Base-by-base conservation (phyloP, 2,888 invertebrate genomes). In the Ferdinandea cuprea region DNA sequence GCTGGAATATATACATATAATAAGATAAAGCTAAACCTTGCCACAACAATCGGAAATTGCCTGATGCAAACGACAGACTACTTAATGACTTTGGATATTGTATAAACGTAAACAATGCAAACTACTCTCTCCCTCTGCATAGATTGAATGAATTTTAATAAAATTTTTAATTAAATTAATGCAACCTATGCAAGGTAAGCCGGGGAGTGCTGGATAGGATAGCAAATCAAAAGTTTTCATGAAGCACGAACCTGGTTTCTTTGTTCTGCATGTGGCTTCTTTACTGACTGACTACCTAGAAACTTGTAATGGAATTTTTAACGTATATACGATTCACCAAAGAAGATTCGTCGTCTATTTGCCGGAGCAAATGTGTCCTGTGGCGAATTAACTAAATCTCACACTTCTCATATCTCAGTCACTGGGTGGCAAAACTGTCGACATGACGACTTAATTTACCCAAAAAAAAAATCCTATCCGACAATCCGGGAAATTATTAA, bases 31-130 rank as follows among this genome's bases (percentile, higher is more conserved):
- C 46, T 46, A n/a, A n/a, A n/a, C 58, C 50, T 65, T 66, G 48
- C 65, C 52, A 28, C 59, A 65, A 65, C 59, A 74, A 69, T 71
- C 85, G 79, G 77, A 85, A 85, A 85, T 83, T 79, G 73, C 74
- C 72, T 54, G 69, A 81, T 74, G 71, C 77, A 74, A 65, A 61
- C 50, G 73, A 77, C 78, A 79, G 56, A 73, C 68, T 37, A 44
- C 73, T 78, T 73, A 78, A 78, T 79, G 79, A 65, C 72, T 63
- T 59, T 19, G 63, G 25, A 58, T 48, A 37, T 35, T 44, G 66
- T 46, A n/a, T 19, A 35, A 9, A 15, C 65, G 66, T 30, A 74
- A 50, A 44, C 9, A 59, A 35, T 44, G 32, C 19, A 54, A 37
- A 15, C 28, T 54, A 37, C 17, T 21, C 25, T 7, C 9, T 4